Evolutionary conservation across 2,888 invertebrate genomes (phyloP).

Genomic region (Odontothrips loti): DNA sequence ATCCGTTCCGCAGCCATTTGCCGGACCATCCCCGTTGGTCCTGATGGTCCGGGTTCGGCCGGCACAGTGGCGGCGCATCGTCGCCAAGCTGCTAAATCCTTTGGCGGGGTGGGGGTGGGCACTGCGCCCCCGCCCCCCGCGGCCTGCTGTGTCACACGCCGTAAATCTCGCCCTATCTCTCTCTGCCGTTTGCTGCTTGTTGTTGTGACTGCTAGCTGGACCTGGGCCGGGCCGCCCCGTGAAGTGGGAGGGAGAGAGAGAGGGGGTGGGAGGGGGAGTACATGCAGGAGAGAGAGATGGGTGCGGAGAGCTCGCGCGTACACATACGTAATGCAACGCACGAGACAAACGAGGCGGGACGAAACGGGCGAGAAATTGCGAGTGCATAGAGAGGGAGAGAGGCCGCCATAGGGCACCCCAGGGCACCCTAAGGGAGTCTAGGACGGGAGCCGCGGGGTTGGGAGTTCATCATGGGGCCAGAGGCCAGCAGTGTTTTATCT

Average conservation of each 20-base stretch:
- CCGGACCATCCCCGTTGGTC: no score
- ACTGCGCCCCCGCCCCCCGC: no score
- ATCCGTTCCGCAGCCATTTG: no score
- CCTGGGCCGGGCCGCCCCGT: neutral
- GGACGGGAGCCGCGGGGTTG: neutral
- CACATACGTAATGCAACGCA: no score
- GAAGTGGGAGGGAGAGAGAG: neutral
- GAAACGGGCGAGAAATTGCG: neutral
- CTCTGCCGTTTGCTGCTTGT: no score
- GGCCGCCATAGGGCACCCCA: neutral
- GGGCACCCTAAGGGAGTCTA: no score
- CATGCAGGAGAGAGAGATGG: neutral
- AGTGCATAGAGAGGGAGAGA: slow-evolving; percentile 10
- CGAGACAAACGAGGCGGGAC: no score
- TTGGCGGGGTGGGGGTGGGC: no score
- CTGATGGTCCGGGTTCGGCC: no score
- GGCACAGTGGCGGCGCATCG: no score
- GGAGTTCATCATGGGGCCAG: neutral
- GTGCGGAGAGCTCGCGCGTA: neutral
- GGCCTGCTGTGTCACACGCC: neutral
- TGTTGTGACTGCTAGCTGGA: no score
- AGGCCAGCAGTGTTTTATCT: neutral
- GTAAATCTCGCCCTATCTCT: neutral
- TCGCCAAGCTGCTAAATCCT: no score
- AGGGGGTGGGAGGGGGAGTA: neutral